Percentiles rank a stretch among this genome's conserved stretches.
Conservation (phyloP, 1,140 invertebrate species). For the Seison nebaliae region DNA sequence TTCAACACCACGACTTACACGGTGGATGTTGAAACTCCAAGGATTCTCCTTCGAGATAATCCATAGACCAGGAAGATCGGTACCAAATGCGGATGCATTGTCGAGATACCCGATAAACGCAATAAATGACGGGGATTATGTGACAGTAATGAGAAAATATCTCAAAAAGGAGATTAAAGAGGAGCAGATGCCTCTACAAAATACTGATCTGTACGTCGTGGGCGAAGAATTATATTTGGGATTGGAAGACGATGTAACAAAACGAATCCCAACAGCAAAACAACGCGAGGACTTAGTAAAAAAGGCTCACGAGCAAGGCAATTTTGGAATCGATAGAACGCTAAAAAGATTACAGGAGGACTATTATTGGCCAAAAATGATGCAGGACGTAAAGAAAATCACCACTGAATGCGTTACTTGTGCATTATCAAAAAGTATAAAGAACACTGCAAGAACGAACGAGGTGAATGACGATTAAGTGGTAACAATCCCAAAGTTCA, state of each 20-base stretch:
- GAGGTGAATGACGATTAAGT: too few relatives aligned
- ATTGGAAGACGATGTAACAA: too few relatives aligned
- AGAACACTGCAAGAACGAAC: too few relatives aligned
- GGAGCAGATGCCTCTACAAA: too few relatives aligned
- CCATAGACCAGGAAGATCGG: constrained; percentile 5
- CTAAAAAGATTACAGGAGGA: background rate
- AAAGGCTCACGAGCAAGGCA: constrained; percentile 1
- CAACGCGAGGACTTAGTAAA: constrained; percentile 3
- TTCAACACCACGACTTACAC: background rate
- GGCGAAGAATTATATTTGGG: too few relatives aligned
- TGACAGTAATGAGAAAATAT: too few relatives aligned
- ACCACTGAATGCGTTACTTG: constrained; percentile 1
- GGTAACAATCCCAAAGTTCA: too few relatives aligned
- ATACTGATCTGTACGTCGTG: too few relatives aligned
- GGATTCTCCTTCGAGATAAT: constrained; percentile 4
- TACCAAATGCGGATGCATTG: constrained; percentile 11
- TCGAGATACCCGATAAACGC: constrained; percentile 1
- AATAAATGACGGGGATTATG: background rate
- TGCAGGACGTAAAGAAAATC: background rate
- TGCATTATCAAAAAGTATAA: too few relatives aligned
- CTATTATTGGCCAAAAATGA: constrained; percentile 6
- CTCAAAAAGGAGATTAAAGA: too few relatives aligned
- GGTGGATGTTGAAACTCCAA: background rate
- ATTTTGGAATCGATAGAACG: constrained; percentile 5
- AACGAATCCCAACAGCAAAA: too few relatives aligned